These are phyloP conservation scores for Paraplagusia blochii DNA, from an alignment of 2,113 vertebrate genomes.

Conservation along the genomic window DNA sequence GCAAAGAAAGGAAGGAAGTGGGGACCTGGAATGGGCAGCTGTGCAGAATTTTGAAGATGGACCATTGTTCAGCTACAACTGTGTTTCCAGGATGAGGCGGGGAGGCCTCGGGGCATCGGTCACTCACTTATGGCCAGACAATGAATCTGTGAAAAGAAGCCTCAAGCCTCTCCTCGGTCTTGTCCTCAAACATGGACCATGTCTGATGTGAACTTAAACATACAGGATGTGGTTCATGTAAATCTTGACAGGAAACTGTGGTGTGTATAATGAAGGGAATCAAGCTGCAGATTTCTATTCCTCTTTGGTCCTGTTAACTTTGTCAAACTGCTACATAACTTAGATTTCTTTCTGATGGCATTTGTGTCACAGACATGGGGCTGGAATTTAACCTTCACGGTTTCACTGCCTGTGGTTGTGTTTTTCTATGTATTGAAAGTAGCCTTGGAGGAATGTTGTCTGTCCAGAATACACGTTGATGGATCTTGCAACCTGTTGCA, in stretches of 20 bases:
- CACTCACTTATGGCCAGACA: background rate
- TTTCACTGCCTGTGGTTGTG: too few species aligned
- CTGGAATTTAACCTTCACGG: too few species aligned
- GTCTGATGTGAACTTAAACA: background rate
- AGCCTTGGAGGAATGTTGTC: too few species aligned
- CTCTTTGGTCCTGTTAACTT: constrained; percentile 37
- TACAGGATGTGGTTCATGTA: background rate
- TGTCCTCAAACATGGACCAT: background rate
- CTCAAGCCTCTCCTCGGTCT: background rate
- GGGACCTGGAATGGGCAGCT: constrained; percentile 52
- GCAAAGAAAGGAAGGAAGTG: constrained; percentile 39
- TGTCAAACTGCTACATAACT: too few species aligned
- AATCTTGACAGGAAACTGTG: constrained; percentile 14
- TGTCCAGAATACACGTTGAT: too few species aligned
- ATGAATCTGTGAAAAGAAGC: background rate
- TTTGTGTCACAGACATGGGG: too few species aligned
- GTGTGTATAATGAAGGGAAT: constrained; percentile 20
- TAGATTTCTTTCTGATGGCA: too few species aligned
- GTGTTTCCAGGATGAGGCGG: constrained; percentile 14
- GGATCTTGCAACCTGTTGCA: too few species aligned
- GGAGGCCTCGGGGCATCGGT: background rate
- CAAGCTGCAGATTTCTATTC: constrained; percentile 1
- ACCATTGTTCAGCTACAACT: constrained; percentile 46
- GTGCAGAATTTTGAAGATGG: constrained; percentile 48
- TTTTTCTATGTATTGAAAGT: too few species aligned